Evolutionary conservation across 2,797 vertebrate genomes (phyloP).

Genomic region (Rhincodon typus): DNA sequence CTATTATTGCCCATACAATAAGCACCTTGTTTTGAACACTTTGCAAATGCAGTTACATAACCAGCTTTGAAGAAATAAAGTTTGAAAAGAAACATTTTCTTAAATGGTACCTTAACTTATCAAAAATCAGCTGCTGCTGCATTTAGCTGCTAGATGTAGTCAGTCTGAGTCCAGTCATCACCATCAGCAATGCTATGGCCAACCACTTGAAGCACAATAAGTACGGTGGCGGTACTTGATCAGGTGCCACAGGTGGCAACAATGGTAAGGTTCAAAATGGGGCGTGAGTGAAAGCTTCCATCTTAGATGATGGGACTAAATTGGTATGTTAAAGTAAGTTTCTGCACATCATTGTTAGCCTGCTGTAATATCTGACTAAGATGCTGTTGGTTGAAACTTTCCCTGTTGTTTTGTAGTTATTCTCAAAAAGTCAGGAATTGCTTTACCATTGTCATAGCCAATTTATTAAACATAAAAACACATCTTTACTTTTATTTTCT

Average conservation of each 20-base stretch:
- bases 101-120: not conserved
- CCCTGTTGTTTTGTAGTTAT: not conserved
- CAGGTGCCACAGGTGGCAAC: not conserved
- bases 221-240: not conserved
- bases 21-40: not conserved
- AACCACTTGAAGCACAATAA: not conserved
- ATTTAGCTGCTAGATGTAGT: not conserved
- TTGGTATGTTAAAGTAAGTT: not conserved
- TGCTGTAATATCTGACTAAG: not conserved
- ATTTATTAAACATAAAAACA: not conserved
- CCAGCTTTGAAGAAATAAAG: not conserved
- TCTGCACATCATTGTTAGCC: not conserved
- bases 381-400: not conserved
- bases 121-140: not conserved
- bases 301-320: not conserved
- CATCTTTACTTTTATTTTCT: not conserved
- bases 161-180: not conserved
- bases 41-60: not conserved
- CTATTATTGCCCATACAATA: not conserved
- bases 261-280: not conserved
- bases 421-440: not conserved
- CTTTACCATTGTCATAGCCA: not conserved
- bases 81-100: constrained; percentile 8
- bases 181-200: not conserved
- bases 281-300: not conserved